These are phyloP conservation scores for Pogonophryne albipinna DNA, from an alignment of 2,797 vertebrate genomes.

Conservation along the genomic window DNA sequence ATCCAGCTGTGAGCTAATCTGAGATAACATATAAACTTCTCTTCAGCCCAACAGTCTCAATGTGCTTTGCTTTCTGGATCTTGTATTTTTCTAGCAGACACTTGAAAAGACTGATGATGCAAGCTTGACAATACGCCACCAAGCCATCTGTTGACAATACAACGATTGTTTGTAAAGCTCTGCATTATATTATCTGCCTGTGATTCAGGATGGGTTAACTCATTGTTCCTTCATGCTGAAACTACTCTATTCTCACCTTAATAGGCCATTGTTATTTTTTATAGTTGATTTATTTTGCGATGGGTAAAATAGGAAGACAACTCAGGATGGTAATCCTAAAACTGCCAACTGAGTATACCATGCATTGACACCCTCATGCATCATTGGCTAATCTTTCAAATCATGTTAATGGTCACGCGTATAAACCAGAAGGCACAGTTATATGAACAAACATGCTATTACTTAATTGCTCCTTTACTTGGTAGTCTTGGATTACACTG, in stretches of 20 bases:
- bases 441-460: background rate
- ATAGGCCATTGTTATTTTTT: background rate
- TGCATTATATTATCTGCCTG: background rate
- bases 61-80: conserved; percentile 7
- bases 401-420: background rate
- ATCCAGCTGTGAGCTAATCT: background rate
- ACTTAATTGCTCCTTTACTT: background rate
- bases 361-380: background rate
- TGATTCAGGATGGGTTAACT: background rate
- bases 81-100: conserved; percentile 34
- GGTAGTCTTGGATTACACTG: background rate
- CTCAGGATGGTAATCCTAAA: background rate
- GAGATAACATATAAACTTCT: background rate
- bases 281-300: background rate
- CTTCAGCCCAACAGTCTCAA: conserved; percentile 6
- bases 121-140: conserved; percentile 11
- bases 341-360: too few species aligned
- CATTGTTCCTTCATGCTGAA: conserved; percentile 6
- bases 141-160: conserved; percentile 23
- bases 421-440: background rate
- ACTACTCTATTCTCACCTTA: background rate
- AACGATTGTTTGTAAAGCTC: background rate
- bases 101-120: conserved; percentile 12
- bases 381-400: background rate
- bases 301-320: background rate